Base-by-base conservation (phyloP, 2,797 vertebrate genomes). In the Orestias chungarensis region DNA sequence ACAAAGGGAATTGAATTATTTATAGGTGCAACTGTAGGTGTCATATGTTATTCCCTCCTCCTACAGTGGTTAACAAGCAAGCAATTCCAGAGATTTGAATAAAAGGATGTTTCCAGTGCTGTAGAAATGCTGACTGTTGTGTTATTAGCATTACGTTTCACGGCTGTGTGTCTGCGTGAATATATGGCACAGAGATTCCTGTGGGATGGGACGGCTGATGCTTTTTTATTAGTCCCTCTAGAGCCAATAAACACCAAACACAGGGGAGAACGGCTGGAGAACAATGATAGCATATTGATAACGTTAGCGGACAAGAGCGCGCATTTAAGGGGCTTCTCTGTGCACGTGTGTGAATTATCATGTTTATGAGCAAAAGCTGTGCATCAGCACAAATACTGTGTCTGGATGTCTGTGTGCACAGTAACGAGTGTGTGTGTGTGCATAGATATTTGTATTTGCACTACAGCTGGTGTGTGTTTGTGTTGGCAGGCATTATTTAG, bases 281-380 rank as follows among this genome's bases (percentile, higher is more conserved):
- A 87, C 88, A 89, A 89, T 90, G 89, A 91, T 88, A 86, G 88
- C 85, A 88, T 91, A 91, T 89, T 88, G 91, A 92, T 88, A 80
- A 76, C 74, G 76, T 78, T 76, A 87, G 78, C 78, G 75, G 42
- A 29, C 38, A 70, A 73, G 71, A 66, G 70, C 66, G 73, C 66
- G 68, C 15, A 31, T 66, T 40, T 64, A 46, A 66, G 20, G 18
- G n/a, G 43, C 33, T 46, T 55, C 12, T 46, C 20, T 38, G 31
- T 18, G 40, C 27, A 25, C 33, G 68, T 18, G 43, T 64, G 44
- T 38, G 57, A 64, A 72, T 71, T 67, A 64, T 74, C 75, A 42
- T 72, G 62, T 44, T 70, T 54, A 64, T 62, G 47, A 73, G 42
- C 70, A 81, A 70, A 81, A 73, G 23, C 68, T 43, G 70, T 76